Percentiles rank a stretch among this genome's conserved stretches.
These are phyloP conservation scores for Anolis sagrei DNA, from an alignment of 2,113 vertebrate species.

Conservation along the genomic window DNA sequence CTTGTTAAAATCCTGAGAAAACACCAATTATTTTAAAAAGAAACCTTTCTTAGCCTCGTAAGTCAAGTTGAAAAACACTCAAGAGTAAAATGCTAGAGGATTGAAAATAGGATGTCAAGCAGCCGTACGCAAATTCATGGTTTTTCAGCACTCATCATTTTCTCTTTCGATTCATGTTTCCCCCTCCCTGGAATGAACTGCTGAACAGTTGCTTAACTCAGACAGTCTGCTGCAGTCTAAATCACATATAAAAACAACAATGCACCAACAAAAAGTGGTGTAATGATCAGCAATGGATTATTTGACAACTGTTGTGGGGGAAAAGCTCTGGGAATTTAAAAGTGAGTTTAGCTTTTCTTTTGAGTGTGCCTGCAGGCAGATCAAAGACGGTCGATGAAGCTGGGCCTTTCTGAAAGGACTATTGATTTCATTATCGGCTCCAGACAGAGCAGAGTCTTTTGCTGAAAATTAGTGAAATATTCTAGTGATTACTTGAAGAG, in stretches of 20 bases:
- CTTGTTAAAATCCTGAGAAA: background rate
- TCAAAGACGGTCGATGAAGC: background rate
- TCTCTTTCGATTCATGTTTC: background rate
- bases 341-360: background rate
- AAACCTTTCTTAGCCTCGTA: background rate
- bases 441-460: background rate
- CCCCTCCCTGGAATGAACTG: background rate
- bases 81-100: background rate
- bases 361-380: background rate
- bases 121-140: background rate
- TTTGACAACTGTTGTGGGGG: background rate
- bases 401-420: background rate
- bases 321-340: background rate
- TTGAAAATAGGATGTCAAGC: background rate
- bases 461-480: background rate
- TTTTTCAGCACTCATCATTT: background rate
- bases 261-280: background rate
- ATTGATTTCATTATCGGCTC: conserved; percentile 11
- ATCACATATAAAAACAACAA: background rate
- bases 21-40: background rate
- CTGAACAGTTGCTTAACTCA: background rate
- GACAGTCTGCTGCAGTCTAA: background rate
- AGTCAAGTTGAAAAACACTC: background rate
- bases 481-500: background rate
- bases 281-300: conserved; percentile 15